Evolutionary conservation across 1,140 invertebrate species (phyloP).

Genomic region (Copidosoma floridanum): DNA sequence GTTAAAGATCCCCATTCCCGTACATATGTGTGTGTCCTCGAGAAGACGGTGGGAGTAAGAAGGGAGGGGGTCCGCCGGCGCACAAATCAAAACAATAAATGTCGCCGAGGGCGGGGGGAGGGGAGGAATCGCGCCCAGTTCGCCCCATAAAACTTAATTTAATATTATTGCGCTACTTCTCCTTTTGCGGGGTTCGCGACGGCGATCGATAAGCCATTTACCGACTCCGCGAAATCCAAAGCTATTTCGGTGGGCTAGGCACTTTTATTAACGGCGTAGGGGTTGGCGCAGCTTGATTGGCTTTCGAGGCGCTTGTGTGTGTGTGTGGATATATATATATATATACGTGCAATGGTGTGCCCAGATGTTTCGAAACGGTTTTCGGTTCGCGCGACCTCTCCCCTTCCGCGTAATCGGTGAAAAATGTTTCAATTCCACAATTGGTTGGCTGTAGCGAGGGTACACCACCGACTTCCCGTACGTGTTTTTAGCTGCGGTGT

Average conservation of each 20-base stretch:
- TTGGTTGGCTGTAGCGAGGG: too few relatives aligned
- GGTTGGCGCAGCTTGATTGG: constrained; percentile 36
- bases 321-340: too few relatives aligned
- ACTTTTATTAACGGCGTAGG: constrained; percentile 40
- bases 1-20: neutral
- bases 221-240: neutral
- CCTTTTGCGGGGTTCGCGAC: constrained; percentile 16
- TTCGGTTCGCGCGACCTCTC: too few relatives aligned
- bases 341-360: too few relatives aligned
- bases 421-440: constrained; percentile 42
- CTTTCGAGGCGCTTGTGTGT: constrained; percentile 33
- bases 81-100: constrained; percentile 22
- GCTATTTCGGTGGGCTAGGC: constrained; percentile 16
- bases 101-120: neutral
- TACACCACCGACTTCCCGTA: too few relatives aligned
- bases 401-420: constrained; percentile 29
- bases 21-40: neutral
- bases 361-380: too few relatives aligned
- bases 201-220: constrained; percentile 3
- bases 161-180: constrained; percentile 35
- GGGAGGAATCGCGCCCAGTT: neutral
- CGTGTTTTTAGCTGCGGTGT: too few relatives aligned
- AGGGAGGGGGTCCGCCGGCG: neutral
- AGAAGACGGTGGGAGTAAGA: neutral
- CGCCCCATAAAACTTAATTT: constrained; percentile 40